phyloP scores from a whole-genome alignment of 2,888 invertebrate species.

The Ditylenchus weischeri region DNA sequence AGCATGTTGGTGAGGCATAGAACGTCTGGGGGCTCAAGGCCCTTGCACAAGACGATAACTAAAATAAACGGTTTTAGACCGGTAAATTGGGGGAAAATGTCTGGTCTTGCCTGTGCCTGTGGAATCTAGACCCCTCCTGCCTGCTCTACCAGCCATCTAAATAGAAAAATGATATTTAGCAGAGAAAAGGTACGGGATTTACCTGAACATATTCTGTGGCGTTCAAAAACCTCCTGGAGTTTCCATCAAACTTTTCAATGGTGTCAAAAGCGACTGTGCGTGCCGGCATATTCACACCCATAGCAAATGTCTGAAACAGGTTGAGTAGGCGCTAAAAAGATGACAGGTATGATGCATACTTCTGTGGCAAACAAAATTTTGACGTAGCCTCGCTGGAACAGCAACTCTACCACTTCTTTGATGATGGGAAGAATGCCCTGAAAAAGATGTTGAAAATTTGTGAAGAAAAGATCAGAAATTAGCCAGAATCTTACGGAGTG shows the following conservation, averaged over 20 bases:
- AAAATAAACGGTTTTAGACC: background rate
- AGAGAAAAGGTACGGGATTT: background rate
- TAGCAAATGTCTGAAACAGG: conserved; percentile 77
- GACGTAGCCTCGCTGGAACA: conserved; percentile 87
- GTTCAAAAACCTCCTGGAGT: conserved; percentile 70
- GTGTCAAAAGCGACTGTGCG: conserved; percentile 94
- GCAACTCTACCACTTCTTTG: conserved; percentile 94
- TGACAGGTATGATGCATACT: conserved; percentile 72
- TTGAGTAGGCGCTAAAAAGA: conserved; percentile 74
- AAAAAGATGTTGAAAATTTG: conserved; percentile 59
- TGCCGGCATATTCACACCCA: conserved; percentile 99
- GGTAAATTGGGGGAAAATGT: background rate
- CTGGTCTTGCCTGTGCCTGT: conserved; percentile 70
- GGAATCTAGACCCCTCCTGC: conserved; percentile 84
- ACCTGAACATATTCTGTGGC: conserved; percentile 97
- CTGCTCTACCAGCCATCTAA: conserved; percentile 91
- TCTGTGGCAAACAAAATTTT: conserved; percentile 93
- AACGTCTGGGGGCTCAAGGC: conserved; percentile 67
- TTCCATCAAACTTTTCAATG: conserved; percentile 84
- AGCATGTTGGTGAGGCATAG: conserved; percentile 24
- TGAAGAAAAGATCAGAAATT: conserved; percentile 66
- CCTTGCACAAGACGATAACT: conserved; percentile 81
- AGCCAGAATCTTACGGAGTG: conserved; percentile 91
- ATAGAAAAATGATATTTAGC: background rate
- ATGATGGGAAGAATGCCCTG: conserved; percentile 89